Conservation (phyloP, 2,113 vertebrate species). For the Phocoena phocoena region DNA sequence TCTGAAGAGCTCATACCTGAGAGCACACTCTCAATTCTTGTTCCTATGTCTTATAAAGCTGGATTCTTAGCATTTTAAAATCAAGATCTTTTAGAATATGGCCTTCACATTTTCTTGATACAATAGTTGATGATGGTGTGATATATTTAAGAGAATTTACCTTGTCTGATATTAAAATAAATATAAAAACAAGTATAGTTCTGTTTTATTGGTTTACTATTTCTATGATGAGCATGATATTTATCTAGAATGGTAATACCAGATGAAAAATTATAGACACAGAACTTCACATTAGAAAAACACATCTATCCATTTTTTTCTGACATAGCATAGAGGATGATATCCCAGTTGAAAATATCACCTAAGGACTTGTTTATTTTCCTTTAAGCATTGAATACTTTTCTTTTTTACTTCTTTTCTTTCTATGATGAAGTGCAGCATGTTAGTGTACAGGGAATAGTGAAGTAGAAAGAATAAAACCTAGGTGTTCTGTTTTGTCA, state of each 20-base stretch:
- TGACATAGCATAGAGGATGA: background rate
- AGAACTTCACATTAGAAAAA: background rate
- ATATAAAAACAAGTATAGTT: background rate
- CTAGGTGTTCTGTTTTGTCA: background rate
- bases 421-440: background rate
- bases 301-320: background rate
- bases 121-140: background rate
- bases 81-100: background rate
- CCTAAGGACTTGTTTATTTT: background rate
- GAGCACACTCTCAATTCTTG: background rate
- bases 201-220: background rate
- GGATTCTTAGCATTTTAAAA: background rate
- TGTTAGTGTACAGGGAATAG: background rate
- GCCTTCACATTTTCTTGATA: background rate
- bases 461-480: background rate
- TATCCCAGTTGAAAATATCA: background rate
- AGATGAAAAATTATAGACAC: background rate
- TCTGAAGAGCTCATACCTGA: background rate
- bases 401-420: background rate
- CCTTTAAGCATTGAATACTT: background rate
- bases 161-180: background rate
- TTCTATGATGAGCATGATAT: background rate
- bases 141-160: background rate
- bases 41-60: background rate
- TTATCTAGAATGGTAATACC: background rate